Evolutionary conservation across 2,888 invertebrate genomes (phyloP).

Genomic region (Liodrosophila aerea): DNA sequence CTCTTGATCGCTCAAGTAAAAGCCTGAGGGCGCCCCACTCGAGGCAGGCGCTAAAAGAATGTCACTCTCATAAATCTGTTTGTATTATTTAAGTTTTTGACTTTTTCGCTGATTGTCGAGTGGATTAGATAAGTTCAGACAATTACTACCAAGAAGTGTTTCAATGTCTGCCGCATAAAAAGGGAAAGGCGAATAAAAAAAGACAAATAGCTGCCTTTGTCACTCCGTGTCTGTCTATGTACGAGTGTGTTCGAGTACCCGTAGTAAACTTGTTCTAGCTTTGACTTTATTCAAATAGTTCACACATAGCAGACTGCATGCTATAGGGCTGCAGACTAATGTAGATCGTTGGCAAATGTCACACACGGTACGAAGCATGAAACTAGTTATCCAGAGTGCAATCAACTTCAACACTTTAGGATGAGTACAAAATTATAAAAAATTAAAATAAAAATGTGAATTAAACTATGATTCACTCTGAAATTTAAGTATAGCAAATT

Average conservation of each 20-base stretch:
- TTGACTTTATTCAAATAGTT: slow-evolving; percentile 40
- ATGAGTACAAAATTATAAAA: too few relatives aligned
- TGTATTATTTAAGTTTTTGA: slow-evolving; percentile 2
- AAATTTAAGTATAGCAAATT: too few relatives aligned
- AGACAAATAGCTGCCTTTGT: slow-evolving; percentile 31
- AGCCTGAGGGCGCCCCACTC: slow-evolving; percentile 43
- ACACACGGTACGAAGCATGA: background rate
- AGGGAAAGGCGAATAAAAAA: slow-evolving; percentile 62
- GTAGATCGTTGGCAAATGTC: background rate
- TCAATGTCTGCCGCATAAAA: slow-evolving; percentile 30
- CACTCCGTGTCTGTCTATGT: slow-evolving; percentile 45
- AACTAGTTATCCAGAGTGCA: background rate
- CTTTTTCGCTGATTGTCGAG: slow-evolving; percentile 64
- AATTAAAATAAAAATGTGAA: too few relatives aligned
- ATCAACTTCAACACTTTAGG: too few relatives aligned
- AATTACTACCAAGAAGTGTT: slow-evolving; percentile 50
- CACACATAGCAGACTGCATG: slow-evolving; percentile 32
- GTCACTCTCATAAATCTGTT: slow-evolving; percentile 51
- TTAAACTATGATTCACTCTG: too few relatives aligned
- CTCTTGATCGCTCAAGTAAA: slow-evolving; percentile 13
- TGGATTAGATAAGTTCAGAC: slow-evolving; percentile 54
- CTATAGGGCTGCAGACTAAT: slow-evolving; percentile 36
- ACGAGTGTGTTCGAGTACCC: slow-evolving; percentile 21
- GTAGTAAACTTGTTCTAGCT: slow-evolving; percentile 64
- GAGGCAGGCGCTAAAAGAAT: slow-evolving; percentile 65